Evolutionary conservation across 37 sponge, comb jelly and placozoan species (phyloP).

Genomic region (Chondrosia reniformis): DNA sequence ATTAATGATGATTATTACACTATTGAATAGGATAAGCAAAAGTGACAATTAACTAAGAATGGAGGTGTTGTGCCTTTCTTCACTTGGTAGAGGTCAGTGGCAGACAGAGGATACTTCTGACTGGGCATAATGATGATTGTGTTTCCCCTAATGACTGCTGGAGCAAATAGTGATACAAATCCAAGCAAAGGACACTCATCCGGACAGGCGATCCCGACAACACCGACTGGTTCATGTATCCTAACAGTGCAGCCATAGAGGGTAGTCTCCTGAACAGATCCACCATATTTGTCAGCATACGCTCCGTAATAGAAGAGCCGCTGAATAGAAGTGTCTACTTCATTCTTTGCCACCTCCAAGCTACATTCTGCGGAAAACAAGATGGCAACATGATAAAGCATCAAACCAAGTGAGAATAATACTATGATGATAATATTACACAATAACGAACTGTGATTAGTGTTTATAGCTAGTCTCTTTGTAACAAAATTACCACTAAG

Average conservation of each 20-base stretch:
- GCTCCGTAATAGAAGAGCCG: slow-evolving; percentile 96
- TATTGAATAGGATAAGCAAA: too few species aligned
- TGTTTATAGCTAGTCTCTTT: too few species aligned
- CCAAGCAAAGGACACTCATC: slow-evolving; percentile 87
- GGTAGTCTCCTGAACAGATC: slow-evolving; percentile 91
- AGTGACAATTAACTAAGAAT: too few species aligned
- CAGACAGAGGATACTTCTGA: slow-evolving; percentile 84
- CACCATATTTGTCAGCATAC: slow-evolving; percentile 97
- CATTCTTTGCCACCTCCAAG: slow-evolving; percentile 30
- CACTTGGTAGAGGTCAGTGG: slow-evolving; percentile 97
- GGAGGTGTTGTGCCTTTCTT: too few species aligned
- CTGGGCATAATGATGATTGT: slow-evolving; percentile 94
- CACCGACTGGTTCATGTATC: slow-evolving; percentile 94
- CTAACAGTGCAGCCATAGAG: slow-evolving; percentile 87
- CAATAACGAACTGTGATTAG: too few species aligned
- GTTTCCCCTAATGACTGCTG: slow-evolving; percentile 94
- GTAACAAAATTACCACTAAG: too few species aligned
- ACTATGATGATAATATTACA: too few species aligned
- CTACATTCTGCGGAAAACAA: slow-evolving; percentile 4
- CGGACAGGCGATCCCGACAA: slow-evolving; percentile 93
- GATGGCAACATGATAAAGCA: too few species aligned
- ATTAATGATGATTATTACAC: too few species aligned
- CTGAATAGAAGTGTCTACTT: slow-evolving; percentile 86
- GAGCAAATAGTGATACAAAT: slow-evolving; percentile 93
- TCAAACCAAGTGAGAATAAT: too few species aligned